Percentiles rank a stretch among this genome's conserved stretches.
These are phyloP conservation scores for Latrodectus hesperus DNA, from an alignment of 2,888 invertebrate genomes.

Conservation along the genomic window DNA sequence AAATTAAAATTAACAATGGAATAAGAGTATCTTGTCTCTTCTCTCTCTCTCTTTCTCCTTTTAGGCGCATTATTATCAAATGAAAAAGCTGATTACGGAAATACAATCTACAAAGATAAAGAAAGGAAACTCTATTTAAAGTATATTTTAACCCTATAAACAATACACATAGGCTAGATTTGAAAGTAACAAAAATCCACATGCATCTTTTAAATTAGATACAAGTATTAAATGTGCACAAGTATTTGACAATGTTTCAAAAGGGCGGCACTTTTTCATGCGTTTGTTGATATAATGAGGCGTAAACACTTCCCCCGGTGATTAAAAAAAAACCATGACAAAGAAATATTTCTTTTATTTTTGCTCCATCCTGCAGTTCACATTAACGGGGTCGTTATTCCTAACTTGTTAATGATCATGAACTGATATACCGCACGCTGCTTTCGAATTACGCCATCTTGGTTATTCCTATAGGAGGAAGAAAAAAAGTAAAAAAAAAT, in stretches of 20 bases:
- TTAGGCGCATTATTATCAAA: too few relatives aligned
- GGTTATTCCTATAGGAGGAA: too few relatives aligned
- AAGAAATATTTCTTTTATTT: background rate
- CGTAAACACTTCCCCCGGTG: background rate
- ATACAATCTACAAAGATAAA: too few relatives aligned
- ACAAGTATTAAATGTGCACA: background rate
- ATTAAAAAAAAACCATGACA: background rate
- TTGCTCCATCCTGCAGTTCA: background rate
- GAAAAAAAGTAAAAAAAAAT: too few relatives aligned
- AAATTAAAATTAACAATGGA: too few relatives aligned
- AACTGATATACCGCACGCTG: background rate
- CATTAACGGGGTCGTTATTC: slow-evolving; percentile 5
- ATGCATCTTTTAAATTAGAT: background rate
- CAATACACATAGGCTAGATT: too few relatives aligned
- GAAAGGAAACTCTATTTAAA: too few relatives aligned
- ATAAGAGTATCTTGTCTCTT: too few relatives aligned
- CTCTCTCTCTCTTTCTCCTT: too few relatives aligned
- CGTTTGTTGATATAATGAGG: background rate
- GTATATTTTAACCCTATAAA: too few relatives aligned
- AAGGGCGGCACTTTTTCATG: background rate
- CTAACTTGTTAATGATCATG: background rate
- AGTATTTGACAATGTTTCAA: background rate
- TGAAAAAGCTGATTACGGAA: too few relatives aligned
- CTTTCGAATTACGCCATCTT: background rate
- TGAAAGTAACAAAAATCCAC: too few relatives aligned